Conservation (phyloP, 2,888 invertebrate species). For the Aporophyla nigra region DNA sequence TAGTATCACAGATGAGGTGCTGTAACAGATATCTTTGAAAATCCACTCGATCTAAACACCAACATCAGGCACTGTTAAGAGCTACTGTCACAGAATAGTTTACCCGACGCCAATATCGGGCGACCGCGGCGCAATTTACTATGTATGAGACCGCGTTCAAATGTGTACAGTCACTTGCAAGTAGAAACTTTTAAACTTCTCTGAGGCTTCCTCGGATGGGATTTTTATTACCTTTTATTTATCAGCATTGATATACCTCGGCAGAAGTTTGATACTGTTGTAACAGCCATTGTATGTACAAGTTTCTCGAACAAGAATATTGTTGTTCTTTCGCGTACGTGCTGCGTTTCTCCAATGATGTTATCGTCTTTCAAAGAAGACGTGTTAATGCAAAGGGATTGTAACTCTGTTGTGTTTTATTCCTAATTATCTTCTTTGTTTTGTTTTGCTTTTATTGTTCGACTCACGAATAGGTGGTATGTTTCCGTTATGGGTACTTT, state of each 20-base stretch:
- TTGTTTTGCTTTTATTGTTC: slow-evolving; percentile 40
- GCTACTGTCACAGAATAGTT: slow-evolving; percentile 60
- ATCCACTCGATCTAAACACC: slow-evolving; percentile 52
- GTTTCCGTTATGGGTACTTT: slow-evolving; percentile 39
- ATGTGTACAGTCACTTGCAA: slow-evolving; percentile 68
- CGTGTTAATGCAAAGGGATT: slow-evolving; percentile 44
- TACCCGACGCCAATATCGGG: slow-evolving; percentile 65
- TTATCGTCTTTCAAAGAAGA: slow-evolving; percentile 44
- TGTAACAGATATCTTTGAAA: slow-evolving; percentile 27
- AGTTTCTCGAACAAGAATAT: slow-evolving; percentile 40
- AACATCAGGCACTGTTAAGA: slow-evolving; percentile 57
- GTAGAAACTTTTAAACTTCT: slow-evolving; percentile 65
- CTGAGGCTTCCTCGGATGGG: slow-evolving; percentile 60
- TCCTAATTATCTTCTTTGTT: slow-evolving; percentile 53
- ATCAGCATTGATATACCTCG: slow-evolving; percentile 61
- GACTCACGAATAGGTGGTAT: slow-evolving; percentile 23
- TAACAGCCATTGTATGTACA: slow-evolving; percentile 46
- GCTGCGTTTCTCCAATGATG: slow-evolving; percentile 35
- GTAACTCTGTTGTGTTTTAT: slow-evolving; percentile 43
- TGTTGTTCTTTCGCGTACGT: slow-evolving; percentile 41
- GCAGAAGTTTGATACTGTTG: slow-evolving; percentile 58
- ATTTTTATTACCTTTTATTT: slow-evolving; percentile 74
- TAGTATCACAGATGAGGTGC: neutral
- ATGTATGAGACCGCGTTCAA: slow-evolving; percentile 70
- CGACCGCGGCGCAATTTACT: slow-evolving; percentile 66